Conservation (phyloP, 2,113 vertebrate genomes). For the Zapornia atra region DNA sequence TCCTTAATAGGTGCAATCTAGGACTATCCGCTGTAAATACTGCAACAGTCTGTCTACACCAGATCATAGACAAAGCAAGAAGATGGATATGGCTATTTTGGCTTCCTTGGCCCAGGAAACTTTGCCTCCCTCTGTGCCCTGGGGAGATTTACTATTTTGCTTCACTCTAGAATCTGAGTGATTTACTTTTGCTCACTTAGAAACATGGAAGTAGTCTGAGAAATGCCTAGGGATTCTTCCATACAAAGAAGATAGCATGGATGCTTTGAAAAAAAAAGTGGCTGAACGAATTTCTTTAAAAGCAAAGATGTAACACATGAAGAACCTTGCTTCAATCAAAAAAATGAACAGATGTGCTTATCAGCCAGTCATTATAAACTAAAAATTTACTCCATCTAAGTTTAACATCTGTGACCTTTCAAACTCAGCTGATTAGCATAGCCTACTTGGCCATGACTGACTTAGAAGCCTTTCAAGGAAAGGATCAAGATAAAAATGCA, state of each 20-base stretch:
- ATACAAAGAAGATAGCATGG: background rate
- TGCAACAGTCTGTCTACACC: background rate
- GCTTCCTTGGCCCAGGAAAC: background rate
- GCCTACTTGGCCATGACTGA: background rate
- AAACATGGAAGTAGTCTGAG: background rate
- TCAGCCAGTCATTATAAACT: background rate
- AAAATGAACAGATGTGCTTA: background rate
- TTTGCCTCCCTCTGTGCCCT: background rate
- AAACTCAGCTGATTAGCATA: background rate
- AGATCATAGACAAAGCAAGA: background rate
- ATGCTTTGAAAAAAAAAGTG: background rate
- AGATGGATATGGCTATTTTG: background rate
- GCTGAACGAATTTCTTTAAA: background rate
- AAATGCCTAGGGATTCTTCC: background rate
- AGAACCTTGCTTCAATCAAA: background rate
- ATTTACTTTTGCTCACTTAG: background rate
- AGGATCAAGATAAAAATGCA: background rate
- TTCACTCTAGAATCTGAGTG: background rate
- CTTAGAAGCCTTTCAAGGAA: background rate
- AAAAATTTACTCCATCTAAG: background rate
- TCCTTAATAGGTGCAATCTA: background rate
- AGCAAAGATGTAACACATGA: background rate
- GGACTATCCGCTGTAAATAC: background rate
- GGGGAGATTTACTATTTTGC: background rate
- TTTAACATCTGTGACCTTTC: background rate